Evolutionary conservation across 2,113 vertebrate species (phyloP).

Genomic region (Cranoglanis bouderius): DNA sequence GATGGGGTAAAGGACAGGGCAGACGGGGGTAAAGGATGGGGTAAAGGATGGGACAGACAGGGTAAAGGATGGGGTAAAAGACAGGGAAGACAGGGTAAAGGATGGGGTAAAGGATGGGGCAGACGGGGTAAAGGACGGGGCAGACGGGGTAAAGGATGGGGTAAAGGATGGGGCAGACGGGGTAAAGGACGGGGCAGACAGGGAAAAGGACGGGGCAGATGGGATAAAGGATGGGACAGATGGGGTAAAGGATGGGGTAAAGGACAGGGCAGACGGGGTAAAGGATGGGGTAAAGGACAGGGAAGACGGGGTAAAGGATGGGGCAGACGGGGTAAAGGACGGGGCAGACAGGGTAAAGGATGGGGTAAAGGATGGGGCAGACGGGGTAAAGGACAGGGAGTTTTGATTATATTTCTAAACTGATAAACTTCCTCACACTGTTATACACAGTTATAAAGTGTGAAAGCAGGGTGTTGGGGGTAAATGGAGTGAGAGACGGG

Average conservation of each 20-base stretch:
- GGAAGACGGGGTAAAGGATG: not conserved
- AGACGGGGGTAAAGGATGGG: not conserved
- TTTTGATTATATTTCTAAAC: not conserved
- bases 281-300: not conserved
- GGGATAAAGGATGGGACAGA: not conserved
- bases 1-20: not conserved
- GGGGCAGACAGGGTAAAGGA: not conserved
- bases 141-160: not conserved
- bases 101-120: not conserved
- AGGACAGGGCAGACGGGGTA: not conserved
- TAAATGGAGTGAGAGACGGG: constrained; percentile 12
- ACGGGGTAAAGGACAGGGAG: not conserved
- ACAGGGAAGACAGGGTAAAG: not conserved
- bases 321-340: not conserved
- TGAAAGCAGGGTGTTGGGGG: constrained; percentile 19
- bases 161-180: not conserved
- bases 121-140: not conserved
- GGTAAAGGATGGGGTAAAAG: not conserved
- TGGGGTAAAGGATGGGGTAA: not conserved
- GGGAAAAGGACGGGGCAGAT: not conserved
- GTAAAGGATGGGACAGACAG: not conserved
- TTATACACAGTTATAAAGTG: not conserved
- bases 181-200: not conserved
- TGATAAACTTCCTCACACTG: not conserved
- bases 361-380: not conserved